phyloP scores from a whole-genome alignment of 2,113 vertebrate species.

The Podarcis muralis region DNA sequence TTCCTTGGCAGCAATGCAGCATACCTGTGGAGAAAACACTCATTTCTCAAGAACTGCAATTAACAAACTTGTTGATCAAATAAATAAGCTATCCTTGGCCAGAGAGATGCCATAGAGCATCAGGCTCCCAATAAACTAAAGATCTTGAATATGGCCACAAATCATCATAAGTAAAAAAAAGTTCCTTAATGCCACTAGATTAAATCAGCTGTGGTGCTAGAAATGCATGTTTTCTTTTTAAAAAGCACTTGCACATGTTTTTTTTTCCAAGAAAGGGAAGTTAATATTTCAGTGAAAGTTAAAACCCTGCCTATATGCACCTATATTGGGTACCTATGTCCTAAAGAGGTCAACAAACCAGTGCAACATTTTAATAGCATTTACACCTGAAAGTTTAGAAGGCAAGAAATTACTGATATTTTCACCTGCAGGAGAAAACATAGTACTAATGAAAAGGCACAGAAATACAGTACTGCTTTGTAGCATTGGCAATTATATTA shows the following conservation, averaged over 20 bases:
- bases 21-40: constrained; percentile 12
- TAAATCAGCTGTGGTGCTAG: neutral
- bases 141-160: neutral
- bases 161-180: neutral
- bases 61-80: constrained; percentile 38
- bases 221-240: neutral
- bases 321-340: constrained; percentile 34
- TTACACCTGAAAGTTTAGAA: constrained; percentile 63
- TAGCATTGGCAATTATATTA: constrained; percentile 29
- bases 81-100: constrained; percentile 44
- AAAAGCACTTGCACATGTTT: neutral
- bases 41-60: constrained; percentile 36
- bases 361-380: constrained; percentile 27
- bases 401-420: constrained; percentile 40
- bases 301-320: neutral
- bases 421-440: constrained; percentile 49
- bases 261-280: constrained; percentile 35
- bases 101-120: constrained; percentile 23
- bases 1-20: constrained; percentile 48
- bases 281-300: constrained; percentile 54
- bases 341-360: constrained; percentile 12
- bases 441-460: constrained; percentile 59
- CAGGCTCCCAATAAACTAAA: neutral
- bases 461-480: constrained; percentile 56
- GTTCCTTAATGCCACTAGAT: neutral